phyloP scores from a whole-genome alignment of 1,140 invertebrate species.

The Diploscapter pachys region DNA sequence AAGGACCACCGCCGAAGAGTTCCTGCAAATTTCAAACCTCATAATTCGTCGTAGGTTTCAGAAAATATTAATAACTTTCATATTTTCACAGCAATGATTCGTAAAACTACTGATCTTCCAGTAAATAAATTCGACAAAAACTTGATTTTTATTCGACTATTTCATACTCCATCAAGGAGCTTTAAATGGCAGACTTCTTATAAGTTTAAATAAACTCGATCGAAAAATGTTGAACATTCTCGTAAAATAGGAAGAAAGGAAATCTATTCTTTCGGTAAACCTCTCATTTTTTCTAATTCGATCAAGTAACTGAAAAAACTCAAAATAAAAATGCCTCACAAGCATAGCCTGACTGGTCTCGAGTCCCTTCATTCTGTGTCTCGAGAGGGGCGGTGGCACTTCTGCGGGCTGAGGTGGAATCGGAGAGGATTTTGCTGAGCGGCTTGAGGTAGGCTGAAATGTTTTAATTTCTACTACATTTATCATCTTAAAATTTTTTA shows the following conservation, averaged over 20 bases:
- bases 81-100: too few species aligned
- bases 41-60: too few species aligned
- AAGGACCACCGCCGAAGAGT: conserved; percentile 44
- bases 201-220: too few species aligned
- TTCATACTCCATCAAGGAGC: too few species aligned
- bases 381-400: conserved; percentile 14
- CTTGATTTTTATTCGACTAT: too few species aligned
- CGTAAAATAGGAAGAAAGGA: too few species aligned
- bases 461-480: neutral
- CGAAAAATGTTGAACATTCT: too few species aligned
- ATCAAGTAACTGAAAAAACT: neutral
- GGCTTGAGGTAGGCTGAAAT: conserved; percentile 23
- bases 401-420: conserved; percentile 29
- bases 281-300: neutral
- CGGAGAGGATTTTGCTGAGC: conserved; percentile 38
- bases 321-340: neutral
- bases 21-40: conserved; percentile 19
- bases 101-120: too few species aligned
- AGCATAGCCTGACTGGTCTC: conserved; percentile 47
- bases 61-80: too few species aligned
- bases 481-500: conserved; percentile 1
- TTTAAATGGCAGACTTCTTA: too few species aligned
- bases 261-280: neutral
- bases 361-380: conserved; percentile 35
- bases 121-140: too few species aligned